A percentile compares a stretch with the other conserved stretches of the same genome.
phyloP scores from a whole-genome alignment of 2,888 invertebrate genomes.

The Scaptomyza reducta region DNA sequence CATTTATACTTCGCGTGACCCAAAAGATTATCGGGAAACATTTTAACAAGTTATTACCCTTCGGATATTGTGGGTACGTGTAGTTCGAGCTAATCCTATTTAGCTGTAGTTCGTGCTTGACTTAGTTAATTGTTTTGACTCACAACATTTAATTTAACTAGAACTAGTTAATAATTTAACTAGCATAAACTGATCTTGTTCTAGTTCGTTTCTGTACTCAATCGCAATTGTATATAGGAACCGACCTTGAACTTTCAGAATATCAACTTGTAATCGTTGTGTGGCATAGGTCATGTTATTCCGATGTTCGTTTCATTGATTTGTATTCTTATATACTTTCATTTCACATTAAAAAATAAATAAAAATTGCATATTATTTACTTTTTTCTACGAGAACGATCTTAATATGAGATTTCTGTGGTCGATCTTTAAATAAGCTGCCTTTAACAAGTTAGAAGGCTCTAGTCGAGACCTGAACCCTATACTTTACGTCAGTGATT shows the following conservation, averaged over 20 bases:
- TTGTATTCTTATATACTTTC: constrained; percentile 1
- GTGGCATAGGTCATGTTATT: constrained; percentile 2
- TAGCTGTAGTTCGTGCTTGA: constrained; percentile 5
- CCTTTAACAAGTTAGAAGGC: no score
- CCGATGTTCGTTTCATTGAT: background rate
- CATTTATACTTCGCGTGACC: constrained; percentile 27
- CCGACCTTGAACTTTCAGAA: constrained; percentile 24
- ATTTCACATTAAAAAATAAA: background rate
- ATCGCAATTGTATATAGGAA: constrained; percentile 5
- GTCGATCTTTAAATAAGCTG: no score
- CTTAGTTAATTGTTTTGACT: constrained; percentile 4
- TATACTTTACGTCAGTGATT: no score
- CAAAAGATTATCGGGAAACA: constrained; percentile 10
- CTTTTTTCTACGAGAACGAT: no score
- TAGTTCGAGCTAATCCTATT: constrained; percentile 1
- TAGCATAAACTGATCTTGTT: constrained; percentile 2
- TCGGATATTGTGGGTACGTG: constrained; percentile 9
- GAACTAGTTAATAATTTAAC: constrained; percentile 1
- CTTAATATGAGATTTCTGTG: no score
- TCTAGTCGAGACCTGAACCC: no score
- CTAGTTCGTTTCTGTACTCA: background rate
- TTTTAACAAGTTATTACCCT: constrained; percentile 8
- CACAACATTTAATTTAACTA: constrained; percentile 1
- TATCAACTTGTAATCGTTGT: constrained; percentile 3
- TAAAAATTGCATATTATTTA: no score